Evolutionary conservation across 1,140 invertebrate genomes (phyloP), one percentile per base, ranked within the genome.

Genomic region (Lordiphosa stackelbergi): DNA sequence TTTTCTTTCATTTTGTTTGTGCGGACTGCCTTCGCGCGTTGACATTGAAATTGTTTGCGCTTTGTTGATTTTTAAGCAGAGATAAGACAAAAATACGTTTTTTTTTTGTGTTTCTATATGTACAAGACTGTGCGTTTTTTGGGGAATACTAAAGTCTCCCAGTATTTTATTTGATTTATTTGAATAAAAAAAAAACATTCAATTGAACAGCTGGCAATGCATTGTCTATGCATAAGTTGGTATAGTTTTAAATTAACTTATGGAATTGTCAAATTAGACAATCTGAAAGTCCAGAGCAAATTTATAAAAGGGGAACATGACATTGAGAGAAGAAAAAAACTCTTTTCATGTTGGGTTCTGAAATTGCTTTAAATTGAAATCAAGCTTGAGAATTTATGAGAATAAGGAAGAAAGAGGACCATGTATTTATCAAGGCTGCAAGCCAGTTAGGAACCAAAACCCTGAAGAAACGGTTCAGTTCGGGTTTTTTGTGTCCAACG

Each of bases 31-130:
- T 35, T 43, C 47, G 34, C 66, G 77, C 72, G 72, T 75, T 83
- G 77, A 83, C 77, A 83, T 83, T 83, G 77, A 83, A 83, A 83
- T 83, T 72, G 75, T 83, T 75, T 83, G 60, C 56, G 77, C 61
- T 83, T 63, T 83, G 77, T 83, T 72, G 77, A 83, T 83, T 79
- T 73, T 61, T 63, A 73, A 72, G 69, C 77, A 73, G 72, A 77
- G 77, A 81, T 81, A 81, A 81, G 77, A 66, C 77, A 69, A 54
- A 69, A 74, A 81, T 73, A 73, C 78, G 63, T 53, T 56, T 68
- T 41, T 55, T 55, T 9, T 16, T 22, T 38, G 34, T 38, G 34
- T 51, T 51, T 38, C 9, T n/a, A 22, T 31, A 24, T 34, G 19
- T 38, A 37, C 11, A 22, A 38, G 19, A 9, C 22, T 46, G 52